Evolutionary conservation across 53 echinoderm and acorn worm species (phyloP), one percentile per base, ranked within the genome.

Genomic region (Mesocentrotus franciscanus): DNA sequence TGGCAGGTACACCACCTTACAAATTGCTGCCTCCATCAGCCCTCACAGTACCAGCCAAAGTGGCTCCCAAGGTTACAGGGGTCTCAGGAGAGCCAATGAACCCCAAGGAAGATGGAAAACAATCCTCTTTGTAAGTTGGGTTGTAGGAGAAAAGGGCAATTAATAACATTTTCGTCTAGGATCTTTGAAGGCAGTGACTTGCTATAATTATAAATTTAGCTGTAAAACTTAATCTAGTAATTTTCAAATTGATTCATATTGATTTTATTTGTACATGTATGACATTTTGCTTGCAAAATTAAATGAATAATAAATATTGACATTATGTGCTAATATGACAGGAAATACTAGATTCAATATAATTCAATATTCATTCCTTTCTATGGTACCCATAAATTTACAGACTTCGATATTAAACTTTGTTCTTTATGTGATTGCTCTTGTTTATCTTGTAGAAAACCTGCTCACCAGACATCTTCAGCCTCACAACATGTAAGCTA

Each of bases 11-110:
- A 70, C 85, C 59, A 33, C 18, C 95, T 61, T 94, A 94, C 87
- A 94, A 49, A 42, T 42, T 94, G 56, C 66, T 94, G n/a, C 85
- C 64, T 13, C 95, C 95, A 14, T 85, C 95, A 14, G 66, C 95
- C 39, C 87, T 94, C 33, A 94, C 95, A 39, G 70, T 85, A 7
- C 24, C 95, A 34, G 85, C 95, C 59, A 94, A 94, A 36, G 29
- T 32, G 58, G 18, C 59, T 4, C 60, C 59, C 16, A 81, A 76
- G 76, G 34, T 20, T 33, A 22, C 78, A 81, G 78, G 26, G 7
- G 81, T 34, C 11, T 16, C 60, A 10, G 30, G 22, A 79, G 60
- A 93, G 10, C 11, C 56, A 59, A 18, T 33, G 60, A 8, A 33
- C 22, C 59, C 93, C 11, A 83, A 81, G 81, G 24, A 91, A 90